Conservation (phyloP, 2,888 invertebrate species). For the Sesia apiformis region DNA sequence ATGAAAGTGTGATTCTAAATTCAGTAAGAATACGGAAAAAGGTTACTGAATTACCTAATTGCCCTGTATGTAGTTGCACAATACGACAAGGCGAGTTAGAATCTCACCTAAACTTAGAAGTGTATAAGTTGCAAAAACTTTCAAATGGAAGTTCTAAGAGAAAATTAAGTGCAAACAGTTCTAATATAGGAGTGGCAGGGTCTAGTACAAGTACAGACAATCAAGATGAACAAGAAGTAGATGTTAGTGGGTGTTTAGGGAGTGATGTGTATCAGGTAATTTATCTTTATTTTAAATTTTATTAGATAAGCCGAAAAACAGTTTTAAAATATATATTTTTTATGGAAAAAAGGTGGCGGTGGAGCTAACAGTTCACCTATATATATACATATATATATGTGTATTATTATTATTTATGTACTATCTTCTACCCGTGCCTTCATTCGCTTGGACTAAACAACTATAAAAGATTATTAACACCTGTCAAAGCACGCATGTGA, state of each 20-base stretch:
- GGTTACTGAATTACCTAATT: constrained; percentile 81
- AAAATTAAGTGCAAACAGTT: constrained; percentile 44
- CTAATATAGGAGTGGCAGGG: constrained; percentile 33
- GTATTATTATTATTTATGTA: too few species aligned
- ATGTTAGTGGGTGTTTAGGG: constrained; percentile 55
- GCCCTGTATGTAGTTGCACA: constrained; percentile 92
- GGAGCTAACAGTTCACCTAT: too few species aligned
- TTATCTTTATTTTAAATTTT: too few species aligned
- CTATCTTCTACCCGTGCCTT: too few species aligned
- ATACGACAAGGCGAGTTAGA: constrained; percentile 89
- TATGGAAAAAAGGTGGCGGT: too few species aligned
- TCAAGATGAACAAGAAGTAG: constrained; percentile 41
- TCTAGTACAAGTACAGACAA: constrained; percentile 37
- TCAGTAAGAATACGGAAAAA: constrained; percentile 74
- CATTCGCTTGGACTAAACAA: too few species aligned
- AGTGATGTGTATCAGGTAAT: constrained; percentile 63
- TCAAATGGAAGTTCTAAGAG: constrained; percentile 44
- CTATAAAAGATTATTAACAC: too few species aligned
- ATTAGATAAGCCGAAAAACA: too few species aligned
- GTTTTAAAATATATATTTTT: too few species aligned
- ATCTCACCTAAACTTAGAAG: constrained; percentile 85
- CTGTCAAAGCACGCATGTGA: too few species aligned
- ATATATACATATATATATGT: too few species aligned
- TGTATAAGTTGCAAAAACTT: constrained; percentile 63
- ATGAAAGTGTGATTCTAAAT: constrained; percentile 60